Base-by-base conservation (phyloP, 2,797 vertebrate species). In the Enteromius afrohamiltoni region DNA sequence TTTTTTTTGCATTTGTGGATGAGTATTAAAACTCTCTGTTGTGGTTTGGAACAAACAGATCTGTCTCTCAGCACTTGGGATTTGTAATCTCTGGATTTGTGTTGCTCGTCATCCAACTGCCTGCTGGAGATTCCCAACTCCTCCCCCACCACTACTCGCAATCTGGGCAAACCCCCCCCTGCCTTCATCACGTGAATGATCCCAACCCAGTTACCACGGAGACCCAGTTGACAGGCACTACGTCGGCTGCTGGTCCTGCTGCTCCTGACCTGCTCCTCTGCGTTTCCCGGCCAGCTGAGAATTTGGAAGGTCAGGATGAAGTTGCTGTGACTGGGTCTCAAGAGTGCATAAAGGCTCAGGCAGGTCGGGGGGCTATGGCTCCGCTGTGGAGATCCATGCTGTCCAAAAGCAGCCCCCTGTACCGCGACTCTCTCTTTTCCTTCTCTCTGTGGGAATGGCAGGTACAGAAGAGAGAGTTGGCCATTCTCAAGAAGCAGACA, bases 301-400 rank as follows among this genome's bases (percentile, higher is more conserved):
- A 69, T 26, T 14, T 40, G 8, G 68, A 10, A 47, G 62, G 62
- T 49, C 77, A 31, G 67, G 76, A 90, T 89, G 90, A 21, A 9
- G 45, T 2, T 2, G 2, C 67, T 53, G 82, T 90, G 89, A 88
- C 85, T 42, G 31, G 26, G 51, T 76, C 31, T 31, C 47, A 26
- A 62, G 67, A 49, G 13, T 65, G n/a, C 53, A 7, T 47, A 37
- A 84, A 45, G 71, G 75, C 31, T 58, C 82, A 53, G 76, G 29
- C 6, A 0, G 65, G 83, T 13, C 53, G 45, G 19, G 80, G 68
- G 62, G 47, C 40, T 26, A 95, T 95, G 94, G 94, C 94, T 82
- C 94, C 94, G 1, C 90, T 95, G 69, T 95, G 95, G 95, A 95
- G 91, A 88, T 85, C 85, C 85, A 95, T 95, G 94, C 87, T 95